phyloP scores from a whole-genome alignment of 2,888 invertebrate species.

The Osedax frankpressi region DNA sequence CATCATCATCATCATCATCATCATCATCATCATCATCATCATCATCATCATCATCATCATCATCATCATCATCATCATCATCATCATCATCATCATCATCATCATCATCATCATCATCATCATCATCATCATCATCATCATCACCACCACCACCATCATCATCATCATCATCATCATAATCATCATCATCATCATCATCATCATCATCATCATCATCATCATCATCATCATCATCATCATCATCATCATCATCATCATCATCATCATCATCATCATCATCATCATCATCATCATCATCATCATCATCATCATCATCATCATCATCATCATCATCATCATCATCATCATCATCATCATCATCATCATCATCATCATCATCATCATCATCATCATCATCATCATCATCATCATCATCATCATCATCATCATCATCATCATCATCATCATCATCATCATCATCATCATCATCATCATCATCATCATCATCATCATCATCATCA shows the following conservation, averaged over 20 bases:
- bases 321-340: background rate
- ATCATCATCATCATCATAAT: background rate
- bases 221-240: background rate
- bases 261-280: background rate
- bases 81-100: background rate
- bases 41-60: background rate
- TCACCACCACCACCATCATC: background rate
- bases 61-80: background rate
- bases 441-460: background rate
- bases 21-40: background rate
- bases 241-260: background rate
- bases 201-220: background rate
- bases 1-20: background rate
- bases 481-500: background rate
- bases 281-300: background rate
- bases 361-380: background rate
- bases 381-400: background rate
- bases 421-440: background rate
- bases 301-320: background rate
- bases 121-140: background rate
- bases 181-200: background rate
- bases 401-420: background rate
- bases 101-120: background rate
- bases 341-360: background rate
- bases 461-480: background rate